Percentiles rank a stretch among this genome's conserved stretches.
Evolutionary conservation across 2,113 vertebrate genomes (phyloP).

Genomic region (Actenoides hombroni): DNA sequence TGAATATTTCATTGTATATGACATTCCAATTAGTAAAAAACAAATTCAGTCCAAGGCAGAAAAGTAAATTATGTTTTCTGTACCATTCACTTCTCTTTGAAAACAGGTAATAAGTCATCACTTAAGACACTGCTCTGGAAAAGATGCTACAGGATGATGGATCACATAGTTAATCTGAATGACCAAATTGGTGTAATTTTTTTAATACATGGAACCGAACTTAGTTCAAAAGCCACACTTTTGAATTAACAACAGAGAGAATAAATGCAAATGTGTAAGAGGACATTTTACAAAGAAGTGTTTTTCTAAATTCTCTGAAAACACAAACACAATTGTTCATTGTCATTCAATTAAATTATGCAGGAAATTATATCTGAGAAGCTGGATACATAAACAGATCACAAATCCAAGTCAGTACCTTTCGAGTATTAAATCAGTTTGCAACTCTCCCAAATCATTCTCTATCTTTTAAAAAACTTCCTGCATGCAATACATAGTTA

Average conservation of each 20-base stretch:
- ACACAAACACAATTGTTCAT: neutral
- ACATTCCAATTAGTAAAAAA: conserved; percentile 65
- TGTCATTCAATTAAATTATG: neutral
- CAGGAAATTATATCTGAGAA: neutral
- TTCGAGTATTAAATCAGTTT: neutral
- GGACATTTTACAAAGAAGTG: neutral
- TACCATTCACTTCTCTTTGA: neutral
- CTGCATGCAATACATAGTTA: neutral
- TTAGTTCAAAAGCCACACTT: neutral
- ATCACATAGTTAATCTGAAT: conserved; percentile 45
- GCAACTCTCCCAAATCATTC: neutral
- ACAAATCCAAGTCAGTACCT: neutral
- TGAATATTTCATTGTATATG: conserved; percentile 41
- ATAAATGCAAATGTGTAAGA: neutral
- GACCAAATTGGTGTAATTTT: conserved; percentile 9
- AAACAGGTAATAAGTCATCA: conserved; percentile 42
- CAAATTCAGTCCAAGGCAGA: conserved; percentile 31
- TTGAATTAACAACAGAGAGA: neutral
- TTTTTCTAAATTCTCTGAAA: neutral
- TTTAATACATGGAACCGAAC: neutral
- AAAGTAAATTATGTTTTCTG: conserved; percentile 54
- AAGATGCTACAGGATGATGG: conserved; percentile 30
- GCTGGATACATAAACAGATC: neutral
- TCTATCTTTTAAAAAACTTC: neutral
- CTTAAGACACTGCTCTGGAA: neutral